Evolutionary conservation across 1,140 invertebrate genomes (phyloP), one percentile per base, ranked within the genome.

Genomic region (Lepidurus arcticus): DNA sequence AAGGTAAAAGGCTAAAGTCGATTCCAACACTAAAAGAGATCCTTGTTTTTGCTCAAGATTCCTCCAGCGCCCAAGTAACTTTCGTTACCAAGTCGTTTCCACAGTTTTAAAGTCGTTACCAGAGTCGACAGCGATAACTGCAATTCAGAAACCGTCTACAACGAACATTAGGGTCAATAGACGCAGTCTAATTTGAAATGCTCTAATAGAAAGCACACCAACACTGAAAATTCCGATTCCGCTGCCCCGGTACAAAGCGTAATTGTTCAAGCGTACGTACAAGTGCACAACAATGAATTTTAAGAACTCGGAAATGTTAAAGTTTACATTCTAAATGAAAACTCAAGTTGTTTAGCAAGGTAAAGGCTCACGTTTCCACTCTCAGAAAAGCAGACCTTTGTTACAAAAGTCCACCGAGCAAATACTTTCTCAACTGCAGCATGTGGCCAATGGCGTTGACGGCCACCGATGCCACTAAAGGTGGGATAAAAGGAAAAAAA

Each of bases 391-490:
- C 53, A 65, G 53, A 65, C 16, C 53, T 65, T 65, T 9, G 53
- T n/a, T 65, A 21, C 53, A 34, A 9, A 16, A 65, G 53, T 65
- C 53, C 21, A 65, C 34, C 34, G 53, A 65, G 53, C 53, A 21
- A 65, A 65, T 65, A 65, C 53, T 65, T 65, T 65, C 21, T 65
- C 53, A 65, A 65, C 16, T 65, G 3, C 53, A 65, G 53, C 53
- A 65, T 65, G 53, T 65, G 53, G 53, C 53, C 53, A 65, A 65
- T 21, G 53, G 53, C 53, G n/a, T 7, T 21, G 53, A 34, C 53
- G 21, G 53, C 53, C 53, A 13, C 34, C 34, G 34, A 34, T 34
- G 34, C 34, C 34, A 34, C 34, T 34, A 34, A 34, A 3, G 34
- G 34, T 34, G 34, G 34, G 34, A n/a, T 21, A n/a, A 65, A 65